Base-by-base conservation (phyloP, 2,797 vertebrate species). In the Eulemur albifrons region DNA sequence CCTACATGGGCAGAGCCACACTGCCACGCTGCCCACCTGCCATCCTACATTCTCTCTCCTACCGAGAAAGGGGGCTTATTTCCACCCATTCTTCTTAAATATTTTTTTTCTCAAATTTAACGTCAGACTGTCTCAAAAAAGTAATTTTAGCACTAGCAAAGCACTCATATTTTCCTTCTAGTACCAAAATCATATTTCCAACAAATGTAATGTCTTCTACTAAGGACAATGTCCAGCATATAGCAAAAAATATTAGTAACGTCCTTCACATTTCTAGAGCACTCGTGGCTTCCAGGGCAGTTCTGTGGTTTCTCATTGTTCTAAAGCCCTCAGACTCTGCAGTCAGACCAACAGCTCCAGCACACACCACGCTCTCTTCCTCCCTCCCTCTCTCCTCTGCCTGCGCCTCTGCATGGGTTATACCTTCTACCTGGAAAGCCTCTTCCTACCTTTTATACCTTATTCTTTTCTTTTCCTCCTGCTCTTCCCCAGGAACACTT, bases 131-230 rank as follows among this genome's bases (percentile, higher is more conserved):
- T 70, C 50, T 83, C 85, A 23, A 59, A 93, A 91, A 95, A 92
- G 52, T 81, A 72, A 88, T 82, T 83, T 80, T 84, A 90, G 30
- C 61, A 95, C 90, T 77, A 73, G 15, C 81, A 84, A 93, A 81
- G 75, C 63, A 45, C 40, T 85, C 69, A 35, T 57, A 75, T 96
- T 90, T 96, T 90, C 88, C 65, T 85, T 69, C 77, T 67, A 83
- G 73, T 93, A 73, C 82, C 92, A 83, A 83, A 94, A 88, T 93
- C 82, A 17, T 69, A 89, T 52, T 96, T 88, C 82, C 35, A 87
- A 81, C 80, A 95, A 92, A 92, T 90, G 54, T 79, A 93, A 97
- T 83, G 93, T 93, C 67, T 93, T 81, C 54, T 65, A 77, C 75
- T 52, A 45, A 95, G 57, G 76, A 87, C 35, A 80, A 83, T 75